These are phyloP conservation scores for Euphonia xanthogaster DNA, from an alignment of 2,797 vertebrate species.

Conservation along the genomic window DNA sequence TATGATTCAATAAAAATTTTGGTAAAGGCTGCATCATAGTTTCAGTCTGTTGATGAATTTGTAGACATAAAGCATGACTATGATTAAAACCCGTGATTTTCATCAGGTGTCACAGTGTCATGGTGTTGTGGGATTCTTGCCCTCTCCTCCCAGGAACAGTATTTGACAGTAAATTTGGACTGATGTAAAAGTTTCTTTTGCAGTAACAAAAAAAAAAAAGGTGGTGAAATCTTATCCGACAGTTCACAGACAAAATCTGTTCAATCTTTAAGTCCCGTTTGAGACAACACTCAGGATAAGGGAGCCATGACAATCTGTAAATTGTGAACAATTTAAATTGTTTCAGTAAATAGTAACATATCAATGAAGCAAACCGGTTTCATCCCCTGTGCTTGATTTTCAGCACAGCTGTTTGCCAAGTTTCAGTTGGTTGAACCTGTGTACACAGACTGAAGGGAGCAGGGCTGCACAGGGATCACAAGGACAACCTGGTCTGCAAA, in stretches of 20 bases:
- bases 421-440: conserved; percentile 21
- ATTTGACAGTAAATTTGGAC: background rate
- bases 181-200: background rate
- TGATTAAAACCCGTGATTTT: background rate
- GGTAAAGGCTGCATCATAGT: background rate
- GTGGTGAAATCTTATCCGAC: background rate
- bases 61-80: background rate
- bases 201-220: background rate
- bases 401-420: conserved; percentile 21
- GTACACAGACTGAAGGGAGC: background rate
- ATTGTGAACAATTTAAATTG: background rate
- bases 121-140: background rate
- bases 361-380: background rate
- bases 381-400: background rate
- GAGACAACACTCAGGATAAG: background rate
- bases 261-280: background rate
- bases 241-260: background rate
- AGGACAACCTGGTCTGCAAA: background rate
- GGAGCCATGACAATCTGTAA: background rate
- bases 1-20: background rate
- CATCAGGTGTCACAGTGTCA: background rate
- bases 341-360: background rate
- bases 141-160: background rate
- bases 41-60: background rate
- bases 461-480: background rate